Percentiles rank a stretch among this genome's conserved stretches.
These are phyloP conservation scores for Opisthograptis luteolata DNA, from an alignment of 2,888 invertebrate genomes.

Conservation along the genomic window DNA sequence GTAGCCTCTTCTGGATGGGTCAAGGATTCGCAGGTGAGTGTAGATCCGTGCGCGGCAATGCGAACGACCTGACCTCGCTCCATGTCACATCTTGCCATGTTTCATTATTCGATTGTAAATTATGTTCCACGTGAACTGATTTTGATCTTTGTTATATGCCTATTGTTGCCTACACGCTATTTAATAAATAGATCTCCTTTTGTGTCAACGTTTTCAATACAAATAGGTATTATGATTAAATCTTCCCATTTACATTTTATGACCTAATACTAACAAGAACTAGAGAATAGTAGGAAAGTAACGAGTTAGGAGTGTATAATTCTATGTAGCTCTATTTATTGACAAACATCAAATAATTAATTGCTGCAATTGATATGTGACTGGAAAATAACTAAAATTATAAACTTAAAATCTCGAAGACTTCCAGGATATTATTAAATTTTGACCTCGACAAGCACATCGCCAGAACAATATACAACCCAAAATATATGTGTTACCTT, in stretches of 20 bases:
- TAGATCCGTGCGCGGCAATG: slow-evolving; percentile 69
- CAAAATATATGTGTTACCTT: slow-evolving; percentile 37
- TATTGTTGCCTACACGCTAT: slow-evolving; percentile 31
- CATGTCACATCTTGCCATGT: slow-evolving; percentile 65
- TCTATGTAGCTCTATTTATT: too few relatives aligned
- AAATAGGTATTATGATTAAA: too few relatives aligned
- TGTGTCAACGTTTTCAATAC: not conserved
- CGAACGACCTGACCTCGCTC: slow-evolving; percentile 76
- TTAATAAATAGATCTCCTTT: slow-evolving; percentile 5
- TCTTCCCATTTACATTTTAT: too few relatives aligned
- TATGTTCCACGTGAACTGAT: slow-evolving; percentile 35
- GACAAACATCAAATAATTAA: too few relatives aligned
- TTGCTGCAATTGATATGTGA: too few relatives aligned
- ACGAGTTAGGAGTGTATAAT: too few relatives aligned
- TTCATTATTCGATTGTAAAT: slow-evolving; percentile 64
- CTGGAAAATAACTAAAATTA: not conserved
- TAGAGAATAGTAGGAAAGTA: too few relatives aligned
- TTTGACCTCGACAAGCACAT: slow-evolving; percentile 26
- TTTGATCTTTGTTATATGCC: slow-evolving; percentile 35
- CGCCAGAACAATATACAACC: slow-evolving; percentile 29
- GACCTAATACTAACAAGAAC: too few relatives aligned
- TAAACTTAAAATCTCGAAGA: not conserved
- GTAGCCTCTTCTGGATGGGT: slow-evolving; percentile 84
- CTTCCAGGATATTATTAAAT: slow-evolving; percentile 13
- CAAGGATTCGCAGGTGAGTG: slow-evolving; percentile 80